Evolutionary conservation across 1,140 invertebrate genomes (phyloP).

Genomic region (Pentalonia nigronervosa): DNA sequence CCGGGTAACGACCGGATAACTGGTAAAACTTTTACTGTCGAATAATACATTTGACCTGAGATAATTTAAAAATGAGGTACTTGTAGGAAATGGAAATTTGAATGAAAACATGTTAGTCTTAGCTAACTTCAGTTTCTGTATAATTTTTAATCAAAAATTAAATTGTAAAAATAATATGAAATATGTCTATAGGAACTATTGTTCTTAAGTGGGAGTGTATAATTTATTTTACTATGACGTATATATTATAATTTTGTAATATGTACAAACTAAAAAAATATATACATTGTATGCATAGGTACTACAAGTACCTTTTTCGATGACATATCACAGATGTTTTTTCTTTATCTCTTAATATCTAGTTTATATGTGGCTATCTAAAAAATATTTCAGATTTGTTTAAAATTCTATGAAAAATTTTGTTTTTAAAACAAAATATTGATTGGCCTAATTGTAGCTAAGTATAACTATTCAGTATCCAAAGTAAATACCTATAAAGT

Average conservation of each 20-base stretch:
- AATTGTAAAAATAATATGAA: not conserved
- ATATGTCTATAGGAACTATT: not conserved
- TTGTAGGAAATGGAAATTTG: not conserved
- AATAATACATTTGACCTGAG: not conserved
- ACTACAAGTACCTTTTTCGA: no score
- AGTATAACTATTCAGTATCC: not conserved
- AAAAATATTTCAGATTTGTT: not conserved
- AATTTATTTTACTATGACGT: not conserved
- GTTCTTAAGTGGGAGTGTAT: not conserved
- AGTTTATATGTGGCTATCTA: not conserved
- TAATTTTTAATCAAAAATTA: not conserved
- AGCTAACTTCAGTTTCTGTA: not conserved
- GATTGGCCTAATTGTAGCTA: not conserved
- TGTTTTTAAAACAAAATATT: not conserved
- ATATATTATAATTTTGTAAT: not conserved
- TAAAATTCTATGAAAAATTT: not conserved
- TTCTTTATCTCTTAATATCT: not conserved
- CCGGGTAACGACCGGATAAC: not conserved
- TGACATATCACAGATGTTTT: not conserved
- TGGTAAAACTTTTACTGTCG: not conserved
- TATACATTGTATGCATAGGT: no score
- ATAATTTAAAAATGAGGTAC: not conserved
- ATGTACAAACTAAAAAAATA: not conserved
- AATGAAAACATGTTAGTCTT: not conserved
- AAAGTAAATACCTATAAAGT: constrained; percentile 8